phyloP scores from a whole-genome alignment of 2,113 vertebrate genomes.

The Talpa occidentalis region DNA sequence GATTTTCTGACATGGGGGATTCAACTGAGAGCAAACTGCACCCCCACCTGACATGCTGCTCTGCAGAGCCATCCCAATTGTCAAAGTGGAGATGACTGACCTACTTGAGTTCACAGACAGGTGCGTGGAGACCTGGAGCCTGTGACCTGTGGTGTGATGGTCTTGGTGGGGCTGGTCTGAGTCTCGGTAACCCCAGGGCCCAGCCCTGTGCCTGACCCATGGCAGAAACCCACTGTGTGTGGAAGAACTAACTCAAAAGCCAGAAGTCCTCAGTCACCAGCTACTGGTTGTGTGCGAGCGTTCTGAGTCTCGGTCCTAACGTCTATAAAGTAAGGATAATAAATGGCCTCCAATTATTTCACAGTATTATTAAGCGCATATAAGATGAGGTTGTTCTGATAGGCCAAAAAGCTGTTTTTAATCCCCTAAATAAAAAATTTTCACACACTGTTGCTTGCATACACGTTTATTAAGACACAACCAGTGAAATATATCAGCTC shows the following conservation, averaged over 20 bases:
- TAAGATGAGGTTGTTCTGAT: not conserved
- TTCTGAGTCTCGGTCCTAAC: not conserved
- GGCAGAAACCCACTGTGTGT: not conserved
- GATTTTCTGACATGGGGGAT: not conserved
- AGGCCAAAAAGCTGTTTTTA: not conserved
- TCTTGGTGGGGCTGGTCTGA: not conserved
- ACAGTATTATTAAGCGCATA: not conserved
- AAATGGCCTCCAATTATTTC: not conserved
- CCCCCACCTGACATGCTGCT: not conserved
- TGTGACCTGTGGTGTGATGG: not conserved
- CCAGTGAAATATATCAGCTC: constrained; percentile 75
- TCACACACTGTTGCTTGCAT: constrained; percentile 69
- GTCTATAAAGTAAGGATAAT: constrained; percentile 15
- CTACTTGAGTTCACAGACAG: constrained; percentile 73
- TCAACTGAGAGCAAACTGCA: not conserved
- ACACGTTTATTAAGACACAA: constrained; percentile 85
- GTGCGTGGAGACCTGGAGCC: constrained; percentile 46
- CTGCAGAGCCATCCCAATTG: not conserved
- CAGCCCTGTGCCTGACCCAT: not conserved
- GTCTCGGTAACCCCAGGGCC: not conserved
- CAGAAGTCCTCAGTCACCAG: not conserved
- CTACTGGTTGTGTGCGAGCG: not conserved
- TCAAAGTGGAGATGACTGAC: constrained; percentile 33
- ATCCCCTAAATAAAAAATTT: not conserved
- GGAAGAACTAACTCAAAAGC: not conserved